Evolutionary conservation across 2,797 vertebrate species (phyloP), one percentile per base, ranked within the genome.

Genomic region (Hemitrygon akajei): DNA sequence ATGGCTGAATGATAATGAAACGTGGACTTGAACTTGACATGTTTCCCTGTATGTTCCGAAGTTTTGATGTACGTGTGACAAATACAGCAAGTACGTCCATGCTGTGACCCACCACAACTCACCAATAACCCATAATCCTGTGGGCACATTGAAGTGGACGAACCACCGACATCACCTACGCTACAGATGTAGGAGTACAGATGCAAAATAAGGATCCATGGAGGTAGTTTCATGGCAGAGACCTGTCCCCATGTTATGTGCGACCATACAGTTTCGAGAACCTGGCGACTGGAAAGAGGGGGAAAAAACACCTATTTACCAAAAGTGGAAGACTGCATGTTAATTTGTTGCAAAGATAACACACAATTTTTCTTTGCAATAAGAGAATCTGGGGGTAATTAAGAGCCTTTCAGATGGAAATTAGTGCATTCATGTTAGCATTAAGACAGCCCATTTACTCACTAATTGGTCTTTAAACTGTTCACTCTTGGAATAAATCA

Each of bases 381-480:
- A 76, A 76, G 91, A 58, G 91, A 93, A 93, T 93, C 73, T 93
- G 71, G 37, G 91, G 37, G 25, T 93, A 93, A 93, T 93, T 93
- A 73, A 73, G 73, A 93, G 73, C 69, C 71, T 93, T 93, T 93
- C 91, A 93, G 14, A 93, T 93, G 91, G 91, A 93, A 93, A 93
- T 71, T 56, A 93, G 47, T 93, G 30, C 91, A 93, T 93, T 93
- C 66, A 75, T 93, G 91, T 93, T 76, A 93, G 91, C 91, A 93
- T 93, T 93, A 93, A 76, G 91, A 71, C 37, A 93, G 40, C 73
- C 91, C 91, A 93, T 75, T 93, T 93, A 93, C 58, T 93, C 91
- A 93, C 91, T 75, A 93, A 93, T 93, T 93, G 91, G 91, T 93
- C 71, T 93, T 93, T 93, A 93, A 93, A 93, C 91, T 93, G 91